phyloP scores from a whole-genome alignment of 2,797 vertebrate genomes.

The Trachops cirrhosus region DNA sequence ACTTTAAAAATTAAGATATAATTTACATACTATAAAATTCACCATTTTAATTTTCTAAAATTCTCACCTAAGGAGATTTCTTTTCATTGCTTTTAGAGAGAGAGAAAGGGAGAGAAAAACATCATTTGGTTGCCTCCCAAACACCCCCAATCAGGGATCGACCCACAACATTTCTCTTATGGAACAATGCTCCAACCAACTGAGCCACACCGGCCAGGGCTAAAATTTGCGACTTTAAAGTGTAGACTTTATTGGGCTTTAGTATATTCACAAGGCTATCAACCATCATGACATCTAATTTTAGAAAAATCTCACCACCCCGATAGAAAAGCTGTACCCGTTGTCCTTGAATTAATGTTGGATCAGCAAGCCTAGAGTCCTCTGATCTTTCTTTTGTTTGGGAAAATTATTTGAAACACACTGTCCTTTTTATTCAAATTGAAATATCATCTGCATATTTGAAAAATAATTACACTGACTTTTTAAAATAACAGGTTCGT shows the following conservation, averaged over 20 bases:
- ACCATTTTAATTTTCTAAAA: neutral
- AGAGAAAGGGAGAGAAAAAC: neutral
- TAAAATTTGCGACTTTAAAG: constrained; percentile 30
- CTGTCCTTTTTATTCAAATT: neutral
- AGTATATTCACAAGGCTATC: neutral
- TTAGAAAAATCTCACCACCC: neutral
- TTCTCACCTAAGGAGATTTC: neutral
- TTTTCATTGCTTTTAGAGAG: neutral
- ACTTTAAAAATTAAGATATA: neutral
- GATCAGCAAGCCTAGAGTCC: neutral
- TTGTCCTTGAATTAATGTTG: neutral
- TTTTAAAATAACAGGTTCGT: neutral
- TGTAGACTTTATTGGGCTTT: neutral
- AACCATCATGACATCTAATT: neutral
- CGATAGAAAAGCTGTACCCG: neutral
- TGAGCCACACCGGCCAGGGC: neutral
- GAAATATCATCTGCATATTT: neutral
- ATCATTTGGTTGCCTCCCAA: neutral
- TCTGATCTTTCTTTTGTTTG: neutral
- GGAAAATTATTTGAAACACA: neutral
- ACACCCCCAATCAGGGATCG: neutral
- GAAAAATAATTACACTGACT: constrained; percentile 8
- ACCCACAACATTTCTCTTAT: neutral
- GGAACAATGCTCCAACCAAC: neutral
- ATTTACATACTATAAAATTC: neutral